Percentiles rank a stretch among this genome's conserved stretches.
Conservation (phyloP, 1,140 invertebrate genomes). For the Adoxophyes honmai region DNA sequence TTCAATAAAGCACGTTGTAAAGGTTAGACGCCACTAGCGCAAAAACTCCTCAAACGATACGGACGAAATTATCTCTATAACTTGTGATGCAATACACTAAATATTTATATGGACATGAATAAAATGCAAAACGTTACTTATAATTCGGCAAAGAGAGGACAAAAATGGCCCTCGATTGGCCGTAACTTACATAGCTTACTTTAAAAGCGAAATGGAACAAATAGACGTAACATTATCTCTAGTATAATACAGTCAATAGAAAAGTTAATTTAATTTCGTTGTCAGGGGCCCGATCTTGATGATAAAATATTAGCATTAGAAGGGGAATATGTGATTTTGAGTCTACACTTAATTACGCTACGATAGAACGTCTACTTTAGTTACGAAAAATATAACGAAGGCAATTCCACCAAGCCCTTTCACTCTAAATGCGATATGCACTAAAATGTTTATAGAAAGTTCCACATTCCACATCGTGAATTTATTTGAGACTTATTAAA, state of each 20-base stretch:
- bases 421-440: slow-evolving; percentile 43
- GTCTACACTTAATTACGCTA: slow-evolving; percentile 3
- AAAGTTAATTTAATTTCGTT: slow-evolving; percentile 21
- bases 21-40: neutral
- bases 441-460: slow-evolving; percentile 40
- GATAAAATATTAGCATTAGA: slow-evolving; percentile 24
- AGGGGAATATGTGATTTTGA: slow-evolving; percentile 19
- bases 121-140: slow-evolving; percentile 27
- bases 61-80: neutral
- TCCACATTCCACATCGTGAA: slow-evolving; percentile 33
- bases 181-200: slow-evolving; percentile 5
- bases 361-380: neutral
- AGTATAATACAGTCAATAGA: slow-evolving; percentile 12
- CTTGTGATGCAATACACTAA: slow-evolving; percentile 8
- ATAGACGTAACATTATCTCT: neutral
- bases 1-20: too few species aligned
- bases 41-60: neutral
- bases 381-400: slow-evolving; percentile 30
- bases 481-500: slow-evolving; percentile 47
- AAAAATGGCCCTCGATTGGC: slow-evolving; percentile 25
- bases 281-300: slow-evolving; percentile 22
- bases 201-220: slow-evolving; percentile 17
- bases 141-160: slow-evolving; percentile 54
- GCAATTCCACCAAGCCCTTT: slow-evolving; percentile 45
- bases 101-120: slow-evolving; percentile 20